A percentile compares a stretch with the other conserved stretches of the same genome.
These are phyloP conservation scores for Holothuria leucospilota DNA, from an alignment of 53 echinoderm and acorn worm species.

Conservation along the genomic window DNA sequence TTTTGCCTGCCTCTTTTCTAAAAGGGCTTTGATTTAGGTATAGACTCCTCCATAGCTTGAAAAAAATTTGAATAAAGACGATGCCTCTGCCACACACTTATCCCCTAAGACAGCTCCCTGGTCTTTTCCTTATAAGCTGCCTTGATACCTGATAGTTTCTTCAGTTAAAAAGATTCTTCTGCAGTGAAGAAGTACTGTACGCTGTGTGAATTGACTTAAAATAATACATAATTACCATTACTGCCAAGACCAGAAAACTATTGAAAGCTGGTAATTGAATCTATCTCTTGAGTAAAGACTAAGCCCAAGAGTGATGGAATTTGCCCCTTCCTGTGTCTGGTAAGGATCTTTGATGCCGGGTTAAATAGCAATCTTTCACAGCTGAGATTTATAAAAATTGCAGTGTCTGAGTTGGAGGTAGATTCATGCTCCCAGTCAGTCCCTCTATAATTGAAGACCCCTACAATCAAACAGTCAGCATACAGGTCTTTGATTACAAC, in stretches of 20 bases:
- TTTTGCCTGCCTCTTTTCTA: neutral
- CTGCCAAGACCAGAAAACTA: constrained; percentile 27
- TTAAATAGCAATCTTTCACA: constrained; percentile 9
- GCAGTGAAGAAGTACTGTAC: neutral
- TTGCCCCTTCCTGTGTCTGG: constrained; percentile 31
- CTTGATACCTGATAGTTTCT: constrained; percentile 7
- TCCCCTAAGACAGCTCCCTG: neutral
- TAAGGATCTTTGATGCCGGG: neutral
- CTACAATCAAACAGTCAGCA: constrained; percentile 8
- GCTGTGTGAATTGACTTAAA: neutral
- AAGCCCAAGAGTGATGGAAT: constrained; percentile 24
- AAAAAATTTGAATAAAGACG: neutral
- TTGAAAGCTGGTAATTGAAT: neutral
- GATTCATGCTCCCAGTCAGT: constrained; percentile 1
- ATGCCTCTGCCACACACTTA: neutral
- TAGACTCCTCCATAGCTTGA: neutral
- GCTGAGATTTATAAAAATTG: neutral
- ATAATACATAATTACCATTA: constrained; percentile 20
- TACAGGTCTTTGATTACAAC: neutral
- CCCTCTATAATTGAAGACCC: constrained; percentile 11
- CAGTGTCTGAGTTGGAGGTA: neutral
- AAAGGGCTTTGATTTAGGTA: constrained; percentile 3
- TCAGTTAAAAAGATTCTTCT: constrained; percentile 32
- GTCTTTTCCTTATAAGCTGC: neutral
- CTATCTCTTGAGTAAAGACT: constrained; percentile 29